Conservation (phyloP, 2,888 invertebrate species). For the Mythimna ferrago region DNA sequence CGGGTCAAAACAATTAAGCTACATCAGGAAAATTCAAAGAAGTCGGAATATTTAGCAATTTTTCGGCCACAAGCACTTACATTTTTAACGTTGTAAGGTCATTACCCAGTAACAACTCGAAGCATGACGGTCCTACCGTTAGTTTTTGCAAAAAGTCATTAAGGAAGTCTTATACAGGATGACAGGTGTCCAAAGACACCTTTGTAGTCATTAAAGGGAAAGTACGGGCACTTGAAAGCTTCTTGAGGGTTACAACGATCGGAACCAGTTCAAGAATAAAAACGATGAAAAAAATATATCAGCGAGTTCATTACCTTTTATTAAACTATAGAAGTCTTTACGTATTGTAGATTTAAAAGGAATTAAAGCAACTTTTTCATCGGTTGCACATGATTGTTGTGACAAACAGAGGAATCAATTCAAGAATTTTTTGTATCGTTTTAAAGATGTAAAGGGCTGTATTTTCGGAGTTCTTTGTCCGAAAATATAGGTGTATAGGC, state of each 20-base stretch:
- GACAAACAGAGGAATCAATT: conserved; percentile 43
- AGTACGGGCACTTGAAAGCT: conserved; percentile 50
- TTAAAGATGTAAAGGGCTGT: conserved; percentile 10
- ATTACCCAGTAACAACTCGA: conserved; percentile 38
- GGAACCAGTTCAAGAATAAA: conserved; percentile 54
- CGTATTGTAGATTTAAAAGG: conserved; percentile 47
- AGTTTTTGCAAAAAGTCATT: conserved; percentile 58
- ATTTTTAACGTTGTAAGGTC: conserved; percentile 32
- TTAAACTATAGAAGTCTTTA: conserved; percentile 44
- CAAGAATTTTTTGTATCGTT: conserved; percentile 14
- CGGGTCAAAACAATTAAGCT: conserved; percentile 16
- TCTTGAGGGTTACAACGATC: conserved; percentile 42
- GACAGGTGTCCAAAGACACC: conserved; percentile 71
- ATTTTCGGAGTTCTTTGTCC: not conserved
- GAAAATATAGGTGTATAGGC: not conserved
- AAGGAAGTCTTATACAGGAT: conserved; percentile 67
- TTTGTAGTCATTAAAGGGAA: conserved; percentile 63
- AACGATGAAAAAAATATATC: conserved; percentile 51
- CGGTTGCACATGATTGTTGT: conserved; percentile 50
- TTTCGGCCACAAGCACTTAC: conserved; percentile 12
- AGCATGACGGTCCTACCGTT: conserved; percentile 43
- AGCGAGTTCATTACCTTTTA: conserved; percentile 55
- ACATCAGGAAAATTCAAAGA: conserved; percentile 16
- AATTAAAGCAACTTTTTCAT: conserved; percentile 47
- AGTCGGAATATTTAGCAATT: conserved; percentile 8